These are phyloP conservation scores for Conus betulinus DNA, from an alignment of 1,140 invertebrate species.

Conservation along the genomic window DNA sequence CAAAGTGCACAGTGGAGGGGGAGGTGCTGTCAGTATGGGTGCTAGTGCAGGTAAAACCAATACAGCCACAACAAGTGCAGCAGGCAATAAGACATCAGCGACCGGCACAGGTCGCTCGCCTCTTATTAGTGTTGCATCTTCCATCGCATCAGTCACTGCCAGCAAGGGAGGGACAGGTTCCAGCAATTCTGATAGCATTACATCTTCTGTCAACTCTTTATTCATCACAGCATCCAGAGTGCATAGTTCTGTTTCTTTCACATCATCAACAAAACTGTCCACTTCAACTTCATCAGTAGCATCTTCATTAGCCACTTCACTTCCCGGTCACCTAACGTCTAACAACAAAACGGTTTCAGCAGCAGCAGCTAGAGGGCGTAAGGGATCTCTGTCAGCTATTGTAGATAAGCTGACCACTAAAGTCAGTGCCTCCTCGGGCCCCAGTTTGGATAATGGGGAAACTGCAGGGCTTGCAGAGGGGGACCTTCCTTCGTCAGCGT, in stretches of 20 bases:
- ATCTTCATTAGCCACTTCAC: background rate
- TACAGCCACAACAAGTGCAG: background rate
- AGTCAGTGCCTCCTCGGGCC: constrained; percentile 15
- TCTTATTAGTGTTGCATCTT: background rate
- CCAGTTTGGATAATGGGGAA: constrained; percentile 2
- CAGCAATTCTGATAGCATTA: background rate
- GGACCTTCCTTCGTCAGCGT: background rate
- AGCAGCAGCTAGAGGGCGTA: constrained; percentile 77
- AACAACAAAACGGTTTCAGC: constrained; percentile 1
- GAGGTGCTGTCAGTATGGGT: constrained; percentile 8
- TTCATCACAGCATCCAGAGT: background rate
- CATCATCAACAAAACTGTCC: constrained; percentile 5
- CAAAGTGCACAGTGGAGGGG: constrained; percentile 2
- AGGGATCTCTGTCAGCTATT: constrained; percentile 88
- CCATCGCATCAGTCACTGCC: background rate
- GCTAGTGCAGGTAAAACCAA: constrained; percentile 4
- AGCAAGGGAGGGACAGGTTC: background rate
- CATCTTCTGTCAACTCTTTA: background rate
- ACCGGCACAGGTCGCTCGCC: background rate
- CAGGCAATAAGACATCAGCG: background rate
- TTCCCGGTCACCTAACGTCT: background rate
- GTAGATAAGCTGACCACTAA: constrained; percentile 85
- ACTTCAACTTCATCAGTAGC: constrained; percentile 1
- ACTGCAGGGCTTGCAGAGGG: background rate
- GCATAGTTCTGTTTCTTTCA: background rate